Evolutionary conservation across 1,140 invertebrate species (phyloP).

Genomic region (Xylocopa sonorina): DNA sequence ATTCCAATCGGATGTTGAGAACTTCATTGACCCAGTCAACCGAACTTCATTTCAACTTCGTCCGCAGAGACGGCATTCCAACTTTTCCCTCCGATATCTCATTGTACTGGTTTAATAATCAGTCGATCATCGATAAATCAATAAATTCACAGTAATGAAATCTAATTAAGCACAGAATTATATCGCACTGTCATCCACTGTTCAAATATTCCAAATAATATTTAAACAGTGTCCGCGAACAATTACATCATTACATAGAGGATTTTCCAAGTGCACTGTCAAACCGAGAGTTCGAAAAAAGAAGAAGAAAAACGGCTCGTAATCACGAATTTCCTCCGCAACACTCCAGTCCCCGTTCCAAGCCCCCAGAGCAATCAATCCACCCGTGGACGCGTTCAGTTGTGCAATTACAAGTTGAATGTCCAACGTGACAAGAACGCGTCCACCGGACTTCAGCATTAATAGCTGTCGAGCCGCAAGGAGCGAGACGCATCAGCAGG

Average conservation of each 20-base stretch:
- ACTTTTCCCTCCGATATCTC: neutral
- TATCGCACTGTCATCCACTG: too few species aligned
- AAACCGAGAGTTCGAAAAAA: neutral
- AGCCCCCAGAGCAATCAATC: neutral
- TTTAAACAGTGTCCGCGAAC: too few species aligned
- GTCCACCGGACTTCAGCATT: conserved; percentile 20
- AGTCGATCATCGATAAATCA: neutral
- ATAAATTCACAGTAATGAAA: neutral
- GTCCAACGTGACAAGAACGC: conserved; percentile 46
- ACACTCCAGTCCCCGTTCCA: neutral
- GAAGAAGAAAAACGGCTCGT: neutral
- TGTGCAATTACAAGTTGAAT: conserved; percentile 39
- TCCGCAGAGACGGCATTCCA: too few species aligned
- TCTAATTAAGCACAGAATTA: too few species aligned
- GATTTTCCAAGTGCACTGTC: neutral
- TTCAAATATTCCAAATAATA: too few species aligned
- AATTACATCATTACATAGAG: too few species aligned
- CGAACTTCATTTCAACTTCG: neutral
- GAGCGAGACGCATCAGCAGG: conserved; percentile 33
- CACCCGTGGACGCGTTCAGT: neutral
- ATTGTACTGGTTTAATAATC: too few species aligned
- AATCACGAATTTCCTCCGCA: neutral
- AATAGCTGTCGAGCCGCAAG: conserved; percentile 43
- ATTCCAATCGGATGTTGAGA: fast-evolving
- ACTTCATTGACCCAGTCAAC: neutral